Percentiles rank a stretch among this genome's conserved stretches.
Evolutionary conservation across 2,797 vertebrate species (phyloP).

Genomic region (Periophthalmus magnuspinnatus): DNA sequence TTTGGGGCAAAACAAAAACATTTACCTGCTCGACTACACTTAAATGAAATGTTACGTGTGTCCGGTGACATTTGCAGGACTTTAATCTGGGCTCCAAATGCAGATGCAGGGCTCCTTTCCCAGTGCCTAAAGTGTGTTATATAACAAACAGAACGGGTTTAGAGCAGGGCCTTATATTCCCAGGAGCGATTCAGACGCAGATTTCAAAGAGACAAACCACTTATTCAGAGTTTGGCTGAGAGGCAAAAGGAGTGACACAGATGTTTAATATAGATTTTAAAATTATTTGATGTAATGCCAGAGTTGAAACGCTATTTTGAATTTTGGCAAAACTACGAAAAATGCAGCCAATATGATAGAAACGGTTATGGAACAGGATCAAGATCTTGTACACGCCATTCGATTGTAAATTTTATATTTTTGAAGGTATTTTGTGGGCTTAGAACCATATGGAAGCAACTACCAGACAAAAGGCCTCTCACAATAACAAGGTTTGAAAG

Average conservation of each 20-base stretch:
- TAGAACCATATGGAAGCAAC: too few species aligned
- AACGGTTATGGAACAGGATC: not conserved
- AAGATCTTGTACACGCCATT: not conserved
- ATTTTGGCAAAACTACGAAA: not conserved
- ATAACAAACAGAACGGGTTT: conserved; percentile 25
- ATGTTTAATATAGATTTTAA: not conserved
- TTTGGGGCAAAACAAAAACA: not conserved
- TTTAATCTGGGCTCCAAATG: not conserved
- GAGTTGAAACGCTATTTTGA: not conserved
- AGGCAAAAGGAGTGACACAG: not conserved
- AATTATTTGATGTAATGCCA: not conserved
- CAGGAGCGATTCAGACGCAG: conserved; percentile 26
- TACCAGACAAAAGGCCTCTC: too few species aligned
- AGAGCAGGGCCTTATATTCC: conserved; percentile 11
- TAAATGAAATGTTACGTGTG: not conserved
- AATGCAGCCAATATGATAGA: not conserved
- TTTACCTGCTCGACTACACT: not conserved
- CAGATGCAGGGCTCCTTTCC: conserved; percentile 25
- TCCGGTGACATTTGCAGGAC: not conserved
- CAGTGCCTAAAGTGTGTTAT: conserved; percentile 18
- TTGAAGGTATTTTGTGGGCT: too few species aligned
- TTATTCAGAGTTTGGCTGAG: not conserved
- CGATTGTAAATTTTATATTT: not conserved
- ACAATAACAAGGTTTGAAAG: too few species aligned
- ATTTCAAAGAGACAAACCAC: conserved; percentile 35